phyloP scores from a whole-genome alignment of 2,888 invertebrate species.

The Drosophila algonquin region DNA sequence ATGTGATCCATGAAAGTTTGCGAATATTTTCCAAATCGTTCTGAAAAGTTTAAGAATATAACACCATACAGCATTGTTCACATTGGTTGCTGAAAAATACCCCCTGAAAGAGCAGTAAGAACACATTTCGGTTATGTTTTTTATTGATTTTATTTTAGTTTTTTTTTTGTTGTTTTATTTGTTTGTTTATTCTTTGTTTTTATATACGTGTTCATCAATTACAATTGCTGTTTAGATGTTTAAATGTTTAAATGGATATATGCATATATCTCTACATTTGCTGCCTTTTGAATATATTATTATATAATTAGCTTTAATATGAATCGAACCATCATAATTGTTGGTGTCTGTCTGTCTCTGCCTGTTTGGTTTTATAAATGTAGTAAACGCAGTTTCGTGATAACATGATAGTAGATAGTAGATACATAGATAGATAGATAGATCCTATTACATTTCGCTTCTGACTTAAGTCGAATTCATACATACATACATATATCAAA shows the following conservation, averaged over 20 bases:
- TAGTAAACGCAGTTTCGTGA: constrained; percentile 75
- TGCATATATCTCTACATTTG: constrained; percentile 63
- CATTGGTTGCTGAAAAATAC: too few species aligned
- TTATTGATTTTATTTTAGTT: constrained; percentile 57
- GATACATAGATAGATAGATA: constrained; percentile 27
- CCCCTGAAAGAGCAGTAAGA: neutral
- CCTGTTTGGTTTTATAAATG: constrained; percentile 65
- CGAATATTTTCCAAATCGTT: too few species aligned
- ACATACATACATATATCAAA: constrained; percentile 42
- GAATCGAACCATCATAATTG: constrained; percentile 28
- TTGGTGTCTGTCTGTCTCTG: neutral
- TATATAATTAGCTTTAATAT: constrained; percentile 35
- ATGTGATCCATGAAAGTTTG: too few species aligned
- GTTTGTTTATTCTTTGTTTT: constrained; percentile 23
- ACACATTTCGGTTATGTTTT: constrained; percentile 25
- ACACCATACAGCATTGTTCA: too few species aligned
- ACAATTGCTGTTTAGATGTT: constrained; percentile 69
- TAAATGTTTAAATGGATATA: constrained; percentile 66
- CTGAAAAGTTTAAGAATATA: too few species aligned
- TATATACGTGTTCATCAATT: constrained; percentile 66
- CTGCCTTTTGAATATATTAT: constrained; percentile 56
- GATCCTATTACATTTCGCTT: constrained; percentile 47
- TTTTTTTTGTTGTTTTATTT: constrained; percentile 39
- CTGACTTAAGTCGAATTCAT: constrained; percentile 46
- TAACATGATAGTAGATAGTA: constrained; percentile 66